Evolutionary conservation across 2,888 invertebrate species (phyloP), one percentile per base, ranked within the genome.

Genomic region (Lypha dubia): DNA sequence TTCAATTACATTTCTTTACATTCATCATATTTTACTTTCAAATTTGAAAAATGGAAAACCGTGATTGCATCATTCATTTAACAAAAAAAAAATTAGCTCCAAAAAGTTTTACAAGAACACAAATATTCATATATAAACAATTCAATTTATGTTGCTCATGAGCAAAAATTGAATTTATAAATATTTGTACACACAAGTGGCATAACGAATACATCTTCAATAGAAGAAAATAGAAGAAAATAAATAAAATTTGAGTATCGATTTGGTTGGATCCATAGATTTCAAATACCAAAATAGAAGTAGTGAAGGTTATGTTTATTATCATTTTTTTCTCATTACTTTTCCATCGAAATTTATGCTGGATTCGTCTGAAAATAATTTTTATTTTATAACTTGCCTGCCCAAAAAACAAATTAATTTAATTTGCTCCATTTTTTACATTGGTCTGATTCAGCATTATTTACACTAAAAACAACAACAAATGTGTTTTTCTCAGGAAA

Each of bases 81-180:
- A 3, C 38, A 71, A 38, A 70, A 24, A n/a, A 24, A 22, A 1
- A 24, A 20, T 44, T 9, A 28, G n/a, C n/a, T n/a, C n/a, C n/a
- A 11, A 3, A 15, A 49, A 70, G 28, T 62, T 60, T n/a, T 62
- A 73, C 73, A 79, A 79, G 75, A 83, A 86, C 85, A 86, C 80
- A 28, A 84, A 83, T 82, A 83, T 85, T 86, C 73, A 84, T 86
- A 86, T 81, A 75, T 80, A 84, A 83, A 84, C 51, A 74, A 84
- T 84, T 62, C 68, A 68, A 28, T 67, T 62, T 11, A 56, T 44
- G 32, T 46, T 35, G 9, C 8, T 58, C 41, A 6, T n/a, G 7
- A 65, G 35, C 76, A 75, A 38, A 87, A 87, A 83, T 77, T 86
- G 77, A 56, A 65, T 63, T 65, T n/a, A 65, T 79, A 58, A 49